Percentiles rank a stretch among this genome's conserved stretches.
Conservation (phyloP, 2,113 vertebrate species). For the Malurus cyaneus region DNA sequence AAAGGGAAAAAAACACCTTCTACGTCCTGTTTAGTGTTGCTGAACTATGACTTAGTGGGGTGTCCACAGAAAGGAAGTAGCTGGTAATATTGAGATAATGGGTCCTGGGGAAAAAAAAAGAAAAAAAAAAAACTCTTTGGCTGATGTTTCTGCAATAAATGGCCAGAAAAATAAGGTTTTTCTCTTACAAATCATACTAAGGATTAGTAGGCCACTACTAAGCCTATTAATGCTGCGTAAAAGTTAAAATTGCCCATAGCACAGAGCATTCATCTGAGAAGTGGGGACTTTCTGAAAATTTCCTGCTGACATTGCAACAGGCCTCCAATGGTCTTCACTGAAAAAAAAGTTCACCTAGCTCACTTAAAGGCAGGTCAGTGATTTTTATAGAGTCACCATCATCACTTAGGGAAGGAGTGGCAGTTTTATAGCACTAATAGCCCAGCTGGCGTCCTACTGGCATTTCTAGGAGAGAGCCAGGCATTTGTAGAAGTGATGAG, state of each 20-base stretch:
- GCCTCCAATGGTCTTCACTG: neutral
- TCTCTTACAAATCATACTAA: neutral
- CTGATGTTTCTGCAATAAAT: neutral
- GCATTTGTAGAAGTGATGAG: neutral
- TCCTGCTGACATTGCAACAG: neutral
- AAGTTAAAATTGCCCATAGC: neutral
- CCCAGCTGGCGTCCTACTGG: neutral
- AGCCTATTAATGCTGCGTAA: neutral
- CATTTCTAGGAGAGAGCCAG: neutral
- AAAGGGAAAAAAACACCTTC: neutral
- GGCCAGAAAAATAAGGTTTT: neutral
- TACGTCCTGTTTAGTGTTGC: neutral
- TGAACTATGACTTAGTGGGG: neutral
- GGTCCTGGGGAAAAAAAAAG: neutral
- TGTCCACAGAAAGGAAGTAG: neutral
- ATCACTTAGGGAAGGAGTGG: neutral
- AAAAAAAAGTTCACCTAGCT: neutral
- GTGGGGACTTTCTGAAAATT: neutral
- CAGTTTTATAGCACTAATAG: slow-evolving; percentile 2
- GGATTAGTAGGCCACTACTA: neutral
- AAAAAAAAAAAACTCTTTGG: neutral
- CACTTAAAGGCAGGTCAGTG: neutral
- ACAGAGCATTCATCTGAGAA: neutral
- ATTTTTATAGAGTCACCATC: neutral
- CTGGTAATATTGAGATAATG: neutral